Conservation (phyloP, 2,888 invertebrate genomes). For the Achlya flavicornis region DNA sequence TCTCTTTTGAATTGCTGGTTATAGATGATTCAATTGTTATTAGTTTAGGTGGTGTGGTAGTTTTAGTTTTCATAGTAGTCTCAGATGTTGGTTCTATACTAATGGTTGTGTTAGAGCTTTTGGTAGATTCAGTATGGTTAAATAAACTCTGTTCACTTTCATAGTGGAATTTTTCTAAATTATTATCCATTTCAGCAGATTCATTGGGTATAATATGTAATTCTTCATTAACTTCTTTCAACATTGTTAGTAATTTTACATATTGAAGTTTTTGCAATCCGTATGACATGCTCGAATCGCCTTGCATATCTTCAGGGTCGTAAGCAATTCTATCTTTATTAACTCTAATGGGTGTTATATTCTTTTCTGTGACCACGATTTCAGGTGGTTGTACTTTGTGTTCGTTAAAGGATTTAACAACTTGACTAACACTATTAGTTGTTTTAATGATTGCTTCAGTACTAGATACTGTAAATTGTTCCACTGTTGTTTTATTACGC, state of each 20-base stretch:
- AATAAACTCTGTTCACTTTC: constrained; percentile 48
- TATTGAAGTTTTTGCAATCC: constrained; percentile 74
- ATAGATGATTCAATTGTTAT: constrained; percentile 33
- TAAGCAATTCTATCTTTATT: constrained; percentile 57
- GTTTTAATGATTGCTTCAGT: constrained; percentile 22
- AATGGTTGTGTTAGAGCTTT: not conserved
- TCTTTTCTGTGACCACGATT: constrained; percentile 32
- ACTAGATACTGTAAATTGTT: constrained; percentile 24
- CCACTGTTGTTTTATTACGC: constrained; percentile 27
- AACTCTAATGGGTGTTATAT: constrained; percentile 22
- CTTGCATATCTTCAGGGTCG: constrained; percentile 73
- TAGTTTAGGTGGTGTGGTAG: constrained; percentile 22
- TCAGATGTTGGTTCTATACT: constrained; percentile 11
- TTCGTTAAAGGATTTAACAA: constrained; percentile 32
- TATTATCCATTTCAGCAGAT: constrained; percentile 48
- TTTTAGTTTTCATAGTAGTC: constrained; percentile 28
- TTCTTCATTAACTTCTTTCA: constrained; percentile 68
- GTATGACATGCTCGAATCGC: constrained; percentile 70
- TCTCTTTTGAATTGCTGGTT: constrained; percentile 44
- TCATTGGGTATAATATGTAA: constrained; percentile 71
- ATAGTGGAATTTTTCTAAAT: constrained; percentile 63
- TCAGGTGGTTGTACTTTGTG: constrained; percentile 47
- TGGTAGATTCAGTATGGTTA: constrained; percentile 14
- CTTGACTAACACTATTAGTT: constrained; percentile 22
- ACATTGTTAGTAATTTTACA: constrained; percentile 63